These are phyloP conservation scores for Drosophila atroscutellata DNA, from an alignment of 2,888 invertebrate species.

Conservation along the genomic window DNA sequence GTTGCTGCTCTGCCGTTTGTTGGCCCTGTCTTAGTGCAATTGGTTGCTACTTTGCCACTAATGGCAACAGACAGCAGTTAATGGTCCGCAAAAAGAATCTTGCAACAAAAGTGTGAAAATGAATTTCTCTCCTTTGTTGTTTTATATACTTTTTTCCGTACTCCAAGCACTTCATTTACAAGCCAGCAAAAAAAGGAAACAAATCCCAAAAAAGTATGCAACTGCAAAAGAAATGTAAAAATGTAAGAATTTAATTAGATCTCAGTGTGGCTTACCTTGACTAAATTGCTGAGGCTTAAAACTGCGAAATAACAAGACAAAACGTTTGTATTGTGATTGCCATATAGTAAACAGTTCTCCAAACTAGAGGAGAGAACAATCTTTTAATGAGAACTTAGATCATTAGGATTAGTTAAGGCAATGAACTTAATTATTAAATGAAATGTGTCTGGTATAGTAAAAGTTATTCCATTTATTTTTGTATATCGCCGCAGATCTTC, in stretches of 20 bases:
- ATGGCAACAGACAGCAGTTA: conserved; percentile 75
- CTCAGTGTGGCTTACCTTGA: conserved; percentile 24
- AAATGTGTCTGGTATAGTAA: not conserved
- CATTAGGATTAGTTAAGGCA: not conserved
- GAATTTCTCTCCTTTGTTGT: conserved; percentile 24
- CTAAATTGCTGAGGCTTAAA: conserved; percentile 28
- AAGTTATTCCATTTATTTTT: not conserved
- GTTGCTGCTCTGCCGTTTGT: conserved; percentile 51
- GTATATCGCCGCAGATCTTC: not conserved
- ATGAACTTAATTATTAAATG: not conserved
- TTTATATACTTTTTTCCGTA: conserved; percentile 9
- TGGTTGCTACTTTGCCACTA: conserved; percentile 70
- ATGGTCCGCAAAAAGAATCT: conserved; percentile 63
- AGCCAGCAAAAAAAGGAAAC: not conserved
- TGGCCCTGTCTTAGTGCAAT: conserved; percentile 41
- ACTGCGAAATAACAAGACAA: conserved; percentile 5
- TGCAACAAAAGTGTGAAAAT: conserved; percentile 60
- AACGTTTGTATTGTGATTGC: not conserved
- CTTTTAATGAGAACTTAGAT: not conserved
- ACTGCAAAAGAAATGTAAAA: conserved; percentile 17
- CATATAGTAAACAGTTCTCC: not conserved
- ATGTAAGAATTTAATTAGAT: conserved; percentile 59
- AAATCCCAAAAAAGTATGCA: conserved; percentile 16
- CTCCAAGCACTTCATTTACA: conserved; percentile 10
- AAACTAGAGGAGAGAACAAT: not conserved